Conservation (phyloP, 2,797 vertebrate genomes). For the Tapera naevia region DNA sequence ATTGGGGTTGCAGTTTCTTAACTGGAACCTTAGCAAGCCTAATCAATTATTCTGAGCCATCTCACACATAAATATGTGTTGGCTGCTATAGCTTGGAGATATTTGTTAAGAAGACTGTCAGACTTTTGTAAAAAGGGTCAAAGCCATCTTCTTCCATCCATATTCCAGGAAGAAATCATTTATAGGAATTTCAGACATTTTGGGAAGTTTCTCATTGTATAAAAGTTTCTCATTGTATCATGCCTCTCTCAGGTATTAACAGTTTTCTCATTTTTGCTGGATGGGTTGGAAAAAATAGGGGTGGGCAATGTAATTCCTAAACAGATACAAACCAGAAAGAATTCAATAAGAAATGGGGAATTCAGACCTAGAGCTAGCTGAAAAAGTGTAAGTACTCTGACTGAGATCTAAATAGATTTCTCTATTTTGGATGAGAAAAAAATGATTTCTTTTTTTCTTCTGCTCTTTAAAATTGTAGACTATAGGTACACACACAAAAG, state of each 20-base stretch:
- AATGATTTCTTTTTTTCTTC: neutral
- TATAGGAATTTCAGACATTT: neutral
- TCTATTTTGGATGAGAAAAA: neutral
- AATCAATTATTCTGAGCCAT: constrained; percentile 61
- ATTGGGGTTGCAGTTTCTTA: constrained; percentile 28
- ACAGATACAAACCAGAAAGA: neutral
- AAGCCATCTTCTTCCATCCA: neutral
- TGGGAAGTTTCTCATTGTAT: neutral
- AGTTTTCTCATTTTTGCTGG: neutral
- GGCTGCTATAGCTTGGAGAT: constrained; percentile 25
- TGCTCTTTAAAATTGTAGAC: neutral
- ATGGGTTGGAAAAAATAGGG: neutral
- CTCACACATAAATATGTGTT: constrained; percentile 20
- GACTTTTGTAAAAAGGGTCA: neutral
- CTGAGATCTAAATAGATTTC: neutral
- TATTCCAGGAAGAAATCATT: neutral
- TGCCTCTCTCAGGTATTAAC: neutral
- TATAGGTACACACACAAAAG: neutral
- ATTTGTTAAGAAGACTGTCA: constrained; percentile 20
- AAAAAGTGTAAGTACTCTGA: neutral
- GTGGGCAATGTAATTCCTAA: neutral
- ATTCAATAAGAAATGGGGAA: neutral
- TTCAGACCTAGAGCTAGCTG: neutral
- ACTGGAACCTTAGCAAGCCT: constrained; percentile 44
- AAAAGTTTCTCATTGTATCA: neutral